Percentiles rank a stretch among this genome's conserved stretches.
Evolutionary conservation across 2,888 invertebrate species (phyloP).

Genomic region (Hyposoter dolosus): DNA sequence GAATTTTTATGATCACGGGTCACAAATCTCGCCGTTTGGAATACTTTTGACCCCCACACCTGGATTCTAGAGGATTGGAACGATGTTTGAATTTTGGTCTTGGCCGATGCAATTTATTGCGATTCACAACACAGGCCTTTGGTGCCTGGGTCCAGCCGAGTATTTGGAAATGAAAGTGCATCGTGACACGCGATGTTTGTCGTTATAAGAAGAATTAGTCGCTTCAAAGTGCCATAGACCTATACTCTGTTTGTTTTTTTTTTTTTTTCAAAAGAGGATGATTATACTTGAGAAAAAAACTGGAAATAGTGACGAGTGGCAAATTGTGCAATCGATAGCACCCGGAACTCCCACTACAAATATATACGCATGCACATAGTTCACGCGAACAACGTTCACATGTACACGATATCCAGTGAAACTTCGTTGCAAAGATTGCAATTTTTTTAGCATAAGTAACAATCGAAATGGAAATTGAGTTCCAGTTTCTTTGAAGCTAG

Average conservation of each 20-base stretch:
- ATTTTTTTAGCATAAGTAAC: background rate
- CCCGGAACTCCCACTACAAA: conserved; percentile 38
- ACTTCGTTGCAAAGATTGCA: background rate
- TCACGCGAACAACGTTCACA: background rate
- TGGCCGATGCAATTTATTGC: conserved; percentile 1
- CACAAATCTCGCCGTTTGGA: background rate
- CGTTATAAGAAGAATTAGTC: conserved; percentile 22
- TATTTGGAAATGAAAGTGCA: conserved; percentile 12
- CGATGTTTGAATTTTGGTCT: background rate
- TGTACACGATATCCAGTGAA: background rate
- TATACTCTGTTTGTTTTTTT: conserved; percentile 34
- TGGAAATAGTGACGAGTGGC: conserved; percentile 43
- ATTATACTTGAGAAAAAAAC: background rate
- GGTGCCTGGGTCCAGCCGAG: background rate
- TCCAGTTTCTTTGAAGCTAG: background rate
- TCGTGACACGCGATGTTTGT: conserved; percentile 18
- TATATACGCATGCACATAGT: conserved; percentile 24
- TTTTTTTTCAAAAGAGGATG: conserved; percentile 28
- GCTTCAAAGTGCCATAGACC: conserved; percentile 4
- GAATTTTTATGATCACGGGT: too few relatives aligned
- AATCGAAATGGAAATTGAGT: background rate
- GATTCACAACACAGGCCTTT: background rate
- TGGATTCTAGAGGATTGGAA: background rate
- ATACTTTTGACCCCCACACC: background rate
- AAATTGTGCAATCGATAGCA: conserved; percentile 62